Base-by-base conservation (phyloP, 2,797 vertebrate genomes). In the Chrosomus eos region DNA sequence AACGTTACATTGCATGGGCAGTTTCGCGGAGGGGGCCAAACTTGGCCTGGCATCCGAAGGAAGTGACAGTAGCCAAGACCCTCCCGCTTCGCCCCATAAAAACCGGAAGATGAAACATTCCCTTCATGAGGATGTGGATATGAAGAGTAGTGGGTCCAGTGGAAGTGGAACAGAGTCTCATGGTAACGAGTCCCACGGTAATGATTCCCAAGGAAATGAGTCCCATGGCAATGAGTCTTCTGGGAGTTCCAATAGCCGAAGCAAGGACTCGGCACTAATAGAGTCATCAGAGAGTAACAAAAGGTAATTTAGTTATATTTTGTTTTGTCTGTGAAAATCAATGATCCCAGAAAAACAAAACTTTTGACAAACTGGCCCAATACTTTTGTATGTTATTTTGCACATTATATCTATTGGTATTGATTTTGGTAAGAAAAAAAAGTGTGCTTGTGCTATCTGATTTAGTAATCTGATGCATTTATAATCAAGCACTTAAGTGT, bases 111-210 rank as follows among this genome's bases (percentile, higher is more conserved):
- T 86, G 23, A 0, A 43, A 28, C 93, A 88, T 66, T 90, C 89
- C 0, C 92, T 94, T 77, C 96, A 94, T 0, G 95, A 97, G 80
- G 95, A 98, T 1, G 90, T 97, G 82, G 97, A 98, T 89, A 97
- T 98, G 96, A 96, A 95, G 91, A 97, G 96, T 90, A 95, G 95
- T 1, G 94, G 96, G 43, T 97, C 95, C 21, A 97, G 97, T 0
- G 93, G 94, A 4, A 95, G 94, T 21, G 96, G 96, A 0, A 96
- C 95, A 0, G 96, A 96, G 82, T 95, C 94, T 0, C 94, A 96
- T 1, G 76, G 94, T 75, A 95, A 95, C 23, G 94, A 95, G 53
- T 95, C 94, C 62, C 94, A 94, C 1, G 93, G 93, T 87, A 95
- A 97, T 19, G 92, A 94, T 28, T 94, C 95, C 11, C 94, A 91